Conservation (phyloP, 1,140 invertebrate genomes). For the Tenebrio molitor region DNA sequence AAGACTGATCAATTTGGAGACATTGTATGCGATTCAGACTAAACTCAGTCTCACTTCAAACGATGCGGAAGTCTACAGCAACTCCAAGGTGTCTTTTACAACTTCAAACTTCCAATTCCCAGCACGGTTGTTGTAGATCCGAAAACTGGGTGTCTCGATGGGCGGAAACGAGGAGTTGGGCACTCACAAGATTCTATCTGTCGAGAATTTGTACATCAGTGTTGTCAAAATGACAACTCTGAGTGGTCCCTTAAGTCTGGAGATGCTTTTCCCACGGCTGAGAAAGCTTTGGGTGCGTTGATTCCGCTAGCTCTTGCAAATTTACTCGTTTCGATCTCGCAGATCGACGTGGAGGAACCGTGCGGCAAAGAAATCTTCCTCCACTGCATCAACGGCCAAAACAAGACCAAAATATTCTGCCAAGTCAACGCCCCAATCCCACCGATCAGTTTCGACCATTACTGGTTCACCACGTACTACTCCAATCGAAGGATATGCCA, state of each 20-base stretch:
- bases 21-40: slow-evolving; percentile 23
- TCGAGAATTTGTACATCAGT: slow-evolving; percentile 1
- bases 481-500: neutral
- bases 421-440: neutral
- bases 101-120: neutral
- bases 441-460: slow-evolving; percentile 2
- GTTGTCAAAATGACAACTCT: neutral
- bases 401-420: slow-evolving; percentile 14
- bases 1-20: slow-evolving; percentile 32
- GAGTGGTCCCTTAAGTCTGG: neutral
- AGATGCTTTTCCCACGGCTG: slow-evolving; percentile 5
- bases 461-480: neutral
- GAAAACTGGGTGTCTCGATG: neutral
- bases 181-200: neutral
- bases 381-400: neutral
- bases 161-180: neutral
- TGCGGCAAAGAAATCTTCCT: neutral
- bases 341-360: neutral
- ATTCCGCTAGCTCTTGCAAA: neutral
- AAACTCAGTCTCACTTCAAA: slow-evolving; percentile 20
- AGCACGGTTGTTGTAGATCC: neutral
- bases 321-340: neutral
- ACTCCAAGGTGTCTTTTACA: slow-evolving; percentile 15
- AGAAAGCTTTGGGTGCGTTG: slow-evolving; percentile 9
- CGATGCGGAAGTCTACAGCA: slow-evolving; percentile 17